Base-by-base conservation (phyloP, 2,888 invertebrate genomes). In the Chamaedrilus cognettii region DNA sequence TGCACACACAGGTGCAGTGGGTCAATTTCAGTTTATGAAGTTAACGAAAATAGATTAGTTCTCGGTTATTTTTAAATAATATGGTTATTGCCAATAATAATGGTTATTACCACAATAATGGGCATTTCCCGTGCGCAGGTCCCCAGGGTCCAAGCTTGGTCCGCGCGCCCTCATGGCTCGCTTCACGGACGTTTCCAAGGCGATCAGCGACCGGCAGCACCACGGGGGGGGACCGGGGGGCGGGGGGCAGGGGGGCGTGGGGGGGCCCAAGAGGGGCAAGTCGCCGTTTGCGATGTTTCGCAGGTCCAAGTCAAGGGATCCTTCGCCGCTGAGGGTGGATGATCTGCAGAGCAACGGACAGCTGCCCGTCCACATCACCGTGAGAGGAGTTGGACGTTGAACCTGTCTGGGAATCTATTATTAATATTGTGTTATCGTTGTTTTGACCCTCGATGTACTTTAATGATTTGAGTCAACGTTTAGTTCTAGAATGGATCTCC, bases 221-320 rank as follows among this genome's bases (percentile, higher is more conserved):
- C 35, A 7, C 2, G 35, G 30, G n/a, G 23, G 35, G 51, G 64
- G 52, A 3, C 11, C 11, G 11, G 11, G 11, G 42, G 42, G 42
- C 11, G 42, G 42, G 11, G n/a, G 49, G 58, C 2, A 59, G 51
- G 33, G 62, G 28, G 28, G 59, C 34, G n/a, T 65, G 34, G 19
- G 57, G 57, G 32, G 65, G 58, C n/a, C 57, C 65, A 34, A 72
- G 65, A 63, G 67, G 35, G 63, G 60, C 7, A 70, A 69, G 60
- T 70, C 68, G 50, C 95, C 96, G 26, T 96, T 97, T 84, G 91
- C 91, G 55, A 67, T 80, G 50, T 81, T 83, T 74, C 80, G 80
- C 74, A 80, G 82, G 70, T 68, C 82, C 88, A 91, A 51, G 85
- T 87, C 59, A 89, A 89, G 28, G 88, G 72, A 72, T 89, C 77